Conservation (phyloP, 1,140 invertebrate species). For the Pogonomyrmex barbatus region DNA sequence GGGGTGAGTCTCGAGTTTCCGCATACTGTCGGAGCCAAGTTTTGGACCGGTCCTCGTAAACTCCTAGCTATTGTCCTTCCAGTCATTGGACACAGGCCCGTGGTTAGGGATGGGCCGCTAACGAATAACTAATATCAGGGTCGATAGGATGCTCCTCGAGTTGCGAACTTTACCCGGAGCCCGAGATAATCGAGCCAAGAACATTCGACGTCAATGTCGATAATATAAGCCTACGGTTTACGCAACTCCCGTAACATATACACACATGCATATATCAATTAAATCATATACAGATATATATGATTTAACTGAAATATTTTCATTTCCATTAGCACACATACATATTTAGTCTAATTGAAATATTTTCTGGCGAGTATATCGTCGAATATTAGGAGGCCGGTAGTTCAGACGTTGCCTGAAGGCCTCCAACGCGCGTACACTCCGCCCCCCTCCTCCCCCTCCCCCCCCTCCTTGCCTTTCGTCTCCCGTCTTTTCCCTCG, state of each 20-base stretch:
- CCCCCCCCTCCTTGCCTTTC: not conserved
- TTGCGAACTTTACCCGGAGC: constrained; percentile 32
- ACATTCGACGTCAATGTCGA: constrained; percentile 12
- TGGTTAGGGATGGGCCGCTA: not conserved
- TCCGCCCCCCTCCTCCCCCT: not conserved
- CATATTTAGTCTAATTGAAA: not conserved
- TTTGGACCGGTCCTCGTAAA: constrained; percentile 32
- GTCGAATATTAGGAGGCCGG: not conserved
- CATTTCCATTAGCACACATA: too few species aligned
- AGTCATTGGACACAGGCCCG: constrained; percentile 21
- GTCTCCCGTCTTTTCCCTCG: constrained; percentile 7
- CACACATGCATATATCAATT: not conserved
- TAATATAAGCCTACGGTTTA: not conserved
- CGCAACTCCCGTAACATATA: not conserved
- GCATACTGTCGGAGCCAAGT: constrained; percentile 19
- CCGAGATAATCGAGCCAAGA: not conserved
- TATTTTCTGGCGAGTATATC: not conserved
- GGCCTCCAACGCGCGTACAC: not conserved
- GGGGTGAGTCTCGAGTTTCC: constrained; percentile 49
- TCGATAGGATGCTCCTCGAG: constrained; percentile 12
- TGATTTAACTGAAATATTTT: constrained; percentile 3
- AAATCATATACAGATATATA: too few species aligned
- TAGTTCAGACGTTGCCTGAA: not conserved
- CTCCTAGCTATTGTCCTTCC: constrained; percentile 45
- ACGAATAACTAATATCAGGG: constrained; percentile 15